A percentile compares a stretch with the other conserved stretches of the same genome.
Conservation (phyloP, 2,888 invertebrate species). For the Chymomyza amoena region DNA sequence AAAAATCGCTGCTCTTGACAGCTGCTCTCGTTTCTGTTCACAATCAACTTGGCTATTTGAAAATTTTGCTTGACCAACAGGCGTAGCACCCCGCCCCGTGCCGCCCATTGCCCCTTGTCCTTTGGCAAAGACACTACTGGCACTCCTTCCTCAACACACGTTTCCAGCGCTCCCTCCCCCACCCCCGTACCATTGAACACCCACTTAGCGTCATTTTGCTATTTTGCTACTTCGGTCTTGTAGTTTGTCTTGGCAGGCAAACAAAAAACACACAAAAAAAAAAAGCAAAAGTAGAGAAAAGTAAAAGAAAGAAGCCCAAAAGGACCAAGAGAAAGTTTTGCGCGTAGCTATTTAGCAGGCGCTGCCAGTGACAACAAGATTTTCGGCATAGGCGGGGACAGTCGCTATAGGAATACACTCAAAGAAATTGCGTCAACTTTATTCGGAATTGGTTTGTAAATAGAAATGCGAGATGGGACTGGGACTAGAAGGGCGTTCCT, state of each 20-base stretch:
- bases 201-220: constrained; percentile 18
- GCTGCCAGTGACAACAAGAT: neutral
- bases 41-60: constrained; percentile 1
- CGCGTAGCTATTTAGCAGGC: neutral
- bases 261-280: neutral
- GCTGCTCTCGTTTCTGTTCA: neutral
- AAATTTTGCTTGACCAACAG: neutral
- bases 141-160: too few species aligned
- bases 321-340: neutral
- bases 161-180: too few species aligned
- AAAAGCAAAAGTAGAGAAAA: neutral
- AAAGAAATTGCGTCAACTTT: neutral
- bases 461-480: too few species aligned
- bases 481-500: too few species aligned
- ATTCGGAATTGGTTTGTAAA: too few species aligned
- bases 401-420: neutral
- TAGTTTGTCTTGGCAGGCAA: neutral
- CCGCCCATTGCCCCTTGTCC: neutral
- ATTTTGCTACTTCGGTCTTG: neutral
- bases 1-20: neutral
- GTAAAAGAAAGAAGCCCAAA: too few species aligned
- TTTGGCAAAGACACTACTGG: too few species aligned
- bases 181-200: constrained; percentile 21
- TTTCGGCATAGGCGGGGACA: neutral
- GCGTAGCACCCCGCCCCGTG: neutral